Percentiles rank a stretch among this genome's conserved stretches.
These are phyloP conservation scores for Acleris literana DNA, from an alignment of 2,888 invertebrate genomes.

Conservation along the genomic window DNA sequence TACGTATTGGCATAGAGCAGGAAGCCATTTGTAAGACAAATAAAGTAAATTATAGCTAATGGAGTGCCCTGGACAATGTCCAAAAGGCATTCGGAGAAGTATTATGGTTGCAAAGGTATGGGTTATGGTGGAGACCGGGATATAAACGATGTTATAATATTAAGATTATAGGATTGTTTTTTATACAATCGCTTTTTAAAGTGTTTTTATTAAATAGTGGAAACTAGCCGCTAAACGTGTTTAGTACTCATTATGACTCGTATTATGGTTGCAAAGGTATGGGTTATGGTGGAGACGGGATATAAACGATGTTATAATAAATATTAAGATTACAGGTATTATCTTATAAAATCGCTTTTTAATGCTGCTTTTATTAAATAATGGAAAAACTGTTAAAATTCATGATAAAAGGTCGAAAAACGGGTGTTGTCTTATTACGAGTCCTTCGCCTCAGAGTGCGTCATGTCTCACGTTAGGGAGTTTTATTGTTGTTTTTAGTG, in stretches of 20 bases:
- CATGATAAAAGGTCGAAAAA: too few species aligned
- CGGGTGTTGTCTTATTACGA: too few species aligned
- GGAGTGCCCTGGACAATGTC: slow-evolving; percentile 40
- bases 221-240: too few species aligned
- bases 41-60: slow-evolving; percentile 40
- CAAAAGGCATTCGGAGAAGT: slow-evolving; percentile 38
- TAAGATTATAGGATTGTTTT: background rate
- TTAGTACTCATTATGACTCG: background rate
- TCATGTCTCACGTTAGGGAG: too few species aligned
- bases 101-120: slow-evolving; percentile 31
- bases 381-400: too few species aligned
- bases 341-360: too few species aligned
- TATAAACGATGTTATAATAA: slow-evolving; percentile 5
- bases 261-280: slow-evolving; percentile 31
- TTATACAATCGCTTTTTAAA: too few species aligned
- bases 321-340: too few species aligned
- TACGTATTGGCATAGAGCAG: slow-evolving; percentile 30
- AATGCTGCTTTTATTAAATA: too few species aligned
- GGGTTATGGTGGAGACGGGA: slow-evolving; percentile 14
- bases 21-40: slow-evolving; percentile 22
- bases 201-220: too few species aligned
- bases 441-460: too few species aligned
- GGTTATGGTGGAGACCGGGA: slow-evolving; percentile 15
- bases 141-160: slow-evolving; percentile 7
- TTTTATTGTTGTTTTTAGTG: too few species aligned